These are phyloP conservation scores for Petroica traversi DNA, from an alignment of 2,113 vertebrate genomes.

Conservation along the genomic window DNA sequence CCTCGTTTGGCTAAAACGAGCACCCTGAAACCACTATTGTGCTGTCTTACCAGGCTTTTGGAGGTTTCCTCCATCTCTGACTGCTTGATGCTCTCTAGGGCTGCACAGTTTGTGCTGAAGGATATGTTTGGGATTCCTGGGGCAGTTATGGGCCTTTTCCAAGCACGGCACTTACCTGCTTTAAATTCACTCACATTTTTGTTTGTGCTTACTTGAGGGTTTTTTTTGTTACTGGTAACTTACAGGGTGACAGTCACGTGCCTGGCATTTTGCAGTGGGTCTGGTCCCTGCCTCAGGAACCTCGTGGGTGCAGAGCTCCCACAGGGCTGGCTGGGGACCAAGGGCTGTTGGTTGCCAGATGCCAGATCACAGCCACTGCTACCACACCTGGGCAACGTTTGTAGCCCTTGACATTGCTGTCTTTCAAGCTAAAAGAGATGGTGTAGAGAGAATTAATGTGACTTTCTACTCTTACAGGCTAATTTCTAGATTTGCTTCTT, in stretches of 20 bases:
- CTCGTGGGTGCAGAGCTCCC: rapidly evolving
- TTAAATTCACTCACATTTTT: not conserved
- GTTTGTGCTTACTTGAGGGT: not conserved
- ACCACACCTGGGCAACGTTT: not conserved
- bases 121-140: not conserved
- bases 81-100: not conserved
- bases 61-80: not conserved
- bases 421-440: not conserved
- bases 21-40: not conserved
- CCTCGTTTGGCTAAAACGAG: not conserved
- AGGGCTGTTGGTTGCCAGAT: not conserved
- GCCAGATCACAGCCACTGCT: not conserved
- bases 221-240: not conserved
- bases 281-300: not conserved
- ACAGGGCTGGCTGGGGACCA: not conserved
- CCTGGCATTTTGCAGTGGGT: not conserved
- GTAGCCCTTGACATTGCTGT: not conserved
- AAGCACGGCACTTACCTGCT: not conserved
- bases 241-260: rapidly evolving
- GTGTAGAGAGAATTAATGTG: not conserved
- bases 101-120: not conserved
- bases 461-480: not conserved
- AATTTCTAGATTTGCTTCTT: not conserved
- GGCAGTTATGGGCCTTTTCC: not conserved
- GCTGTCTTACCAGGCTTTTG: not conserved